Base-by-base conservation (phyloP, 2,113 vertebrate species). In the Petrocephalus zakoni region DNA sequence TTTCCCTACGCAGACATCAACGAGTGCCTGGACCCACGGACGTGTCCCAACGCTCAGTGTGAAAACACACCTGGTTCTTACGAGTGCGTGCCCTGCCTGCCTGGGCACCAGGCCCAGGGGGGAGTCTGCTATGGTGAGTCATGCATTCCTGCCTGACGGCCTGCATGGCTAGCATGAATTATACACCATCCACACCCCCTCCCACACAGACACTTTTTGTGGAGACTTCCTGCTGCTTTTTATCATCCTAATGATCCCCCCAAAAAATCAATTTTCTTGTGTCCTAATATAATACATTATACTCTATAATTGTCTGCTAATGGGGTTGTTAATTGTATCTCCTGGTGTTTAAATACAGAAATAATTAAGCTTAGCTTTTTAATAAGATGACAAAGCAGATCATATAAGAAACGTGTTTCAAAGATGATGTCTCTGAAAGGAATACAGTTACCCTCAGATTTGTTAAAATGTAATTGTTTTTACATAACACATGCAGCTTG, bases 1-100 rank as follows among this genome's bases (percentile, higher is more conserved):
- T 82, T 34, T 78, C 61, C 88, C 55, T 0, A 89, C 92, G 3
- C 91, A 98, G 97, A 98, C 89, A 94, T 98, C 22, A 96, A 98
- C 55, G 97, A 98, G 92, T 98, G 97, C 91, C 92, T 95, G 87
- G 95, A 95, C 53, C 95, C 95, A 0, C 90, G 93, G 82, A n/a
- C 93, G 13, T 98, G 97, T 88, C 96, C 96, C 0, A 94, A 93
- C 2, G 94, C 95, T 90, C 95, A 96, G 90, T 98, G 97, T 94
- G 97, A 97, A 91, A 98, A 98, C 94, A 96, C 94, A 0, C 93
- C 93, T 0, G 97, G 97, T 55, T 97, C 96, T 9, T 97, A 96
- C 83, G 97, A 97, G 91, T 98, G 97, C 90, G 93, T 95, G 49
- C 93, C 97, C 9, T 98, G 97, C 87, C 93, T 95, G 82, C 95